Conservation (phyloP, 2,797 vertebrate genomes). For the Cynodonichthys magdalenae region DNA sequence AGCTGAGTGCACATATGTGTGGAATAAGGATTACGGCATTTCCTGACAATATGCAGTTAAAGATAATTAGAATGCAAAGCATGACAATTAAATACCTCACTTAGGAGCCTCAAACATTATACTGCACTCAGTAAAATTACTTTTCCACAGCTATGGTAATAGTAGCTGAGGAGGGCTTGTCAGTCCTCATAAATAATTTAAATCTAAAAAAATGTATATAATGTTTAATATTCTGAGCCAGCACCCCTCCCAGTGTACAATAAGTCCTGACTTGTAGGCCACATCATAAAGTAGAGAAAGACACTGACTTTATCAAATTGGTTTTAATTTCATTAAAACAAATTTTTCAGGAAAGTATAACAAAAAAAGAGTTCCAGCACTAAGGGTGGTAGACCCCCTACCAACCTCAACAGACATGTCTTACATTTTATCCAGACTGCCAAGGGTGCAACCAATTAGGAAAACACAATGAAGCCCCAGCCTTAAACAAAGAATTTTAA, state of each 20-base stretch:
- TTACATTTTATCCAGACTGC: not conserved
- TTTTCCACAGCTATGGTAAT: not conserved
- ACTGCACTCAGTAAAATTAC: not conserved
- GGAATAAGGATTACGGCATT: not conserved
- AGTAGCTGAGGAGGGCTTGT: not conserved
- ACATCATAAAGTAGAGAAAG: too few species aligned
- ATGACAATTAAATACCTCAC: conserved; percentile 3
- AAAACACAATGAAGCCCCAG: not conserved
- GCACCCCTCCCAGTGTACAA: conserved; percentile 1
- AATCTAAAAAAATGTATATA: conserved; percentile 9
- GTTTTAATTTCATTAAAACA: too few species aligned
- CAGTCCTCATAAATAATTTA: conserved; percentile 9
- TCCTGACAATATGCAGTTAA: not conserved
- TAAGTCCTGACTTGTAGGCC: not conserved
- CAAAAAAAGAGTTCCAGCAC: not conserved
- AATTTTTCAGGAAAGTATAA: not conserved
- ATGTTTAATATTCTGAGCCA: not conserved
- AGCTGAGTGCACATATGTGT: not conserved
- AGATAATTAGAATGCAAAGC: not conserved
- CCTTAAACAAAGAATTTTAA: not conserved
- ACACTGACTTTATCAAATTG: too few species aligned
- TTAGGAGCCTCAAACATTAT: not conserved
- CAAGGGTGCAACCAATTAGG: conserved; percentile 1
- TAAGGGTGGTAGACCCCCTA: not conserved
- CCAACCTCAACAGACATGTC: not conserved